A percentile compares a stretch with the other conserved stretches of the same genome.
Evolutionary conservation across 2,113 vertebrate genomes (phyloP).

Genomic region (Tachycineta bicolor): DNA sequence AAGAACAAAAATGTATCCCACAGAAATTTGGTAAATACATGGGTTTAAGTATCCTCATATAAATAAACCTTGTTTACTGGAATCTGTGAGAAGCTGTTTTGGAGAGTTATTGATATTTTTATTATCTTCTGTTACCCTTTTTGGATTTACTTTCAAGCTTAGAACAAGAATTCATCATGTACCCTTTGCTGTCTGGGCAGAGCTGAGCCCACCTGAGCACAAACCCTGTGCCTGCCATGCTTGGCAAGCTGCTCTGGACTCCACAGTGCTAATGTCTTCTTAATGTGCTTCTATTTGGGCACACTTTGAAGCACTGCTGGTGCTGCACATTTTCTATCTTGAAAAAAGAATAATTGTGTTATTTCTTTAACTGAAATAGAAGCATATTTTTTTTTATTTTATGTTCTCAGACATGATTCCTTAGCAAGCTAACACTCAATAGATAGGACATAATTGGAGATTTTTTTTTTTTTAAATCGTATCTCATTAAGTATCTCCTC

Average conservation of each 20-base stretch:
- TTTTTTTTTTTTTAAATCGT: background rate
- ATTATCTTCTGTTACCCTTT: background rate
- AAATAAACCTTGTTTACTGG: background rate
- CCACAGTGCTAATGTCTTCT: constrained; percentile 4
- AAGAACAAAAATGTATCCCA: background rate
- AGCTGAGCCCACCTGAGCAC: background rate
- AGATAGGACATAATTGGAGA: background rate
- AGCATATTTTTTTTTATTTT: background rate
- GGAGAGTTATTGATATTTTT: background rate
- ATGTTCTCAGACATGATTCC: background rate
- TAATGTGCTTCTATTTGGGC: constrained; percentile 34
- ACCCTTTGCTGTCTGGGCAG: background rate
- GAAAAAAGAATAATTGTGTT: background rate
- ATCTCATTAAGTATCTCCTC: background rate
- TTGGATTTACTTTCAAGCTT: background rate
- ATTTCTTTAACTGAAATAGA: background rate
- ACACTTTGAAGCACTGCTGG: background rate
- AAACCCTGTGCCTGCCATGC: background rate
- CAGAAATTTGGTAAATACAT: background rate
- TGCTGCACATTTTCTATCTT: background rate
- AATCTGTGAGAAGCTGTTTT: background rate
- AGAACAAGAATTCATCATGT: background rate
- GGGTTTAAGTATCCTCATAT: background rate
- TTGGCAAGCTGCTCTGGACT: background rate
- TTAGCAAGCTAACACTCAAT: background rate